phyloP scores from a whole-genome alignment of 2,888 invertebrate species.

The Eurois occulta region DNA sequence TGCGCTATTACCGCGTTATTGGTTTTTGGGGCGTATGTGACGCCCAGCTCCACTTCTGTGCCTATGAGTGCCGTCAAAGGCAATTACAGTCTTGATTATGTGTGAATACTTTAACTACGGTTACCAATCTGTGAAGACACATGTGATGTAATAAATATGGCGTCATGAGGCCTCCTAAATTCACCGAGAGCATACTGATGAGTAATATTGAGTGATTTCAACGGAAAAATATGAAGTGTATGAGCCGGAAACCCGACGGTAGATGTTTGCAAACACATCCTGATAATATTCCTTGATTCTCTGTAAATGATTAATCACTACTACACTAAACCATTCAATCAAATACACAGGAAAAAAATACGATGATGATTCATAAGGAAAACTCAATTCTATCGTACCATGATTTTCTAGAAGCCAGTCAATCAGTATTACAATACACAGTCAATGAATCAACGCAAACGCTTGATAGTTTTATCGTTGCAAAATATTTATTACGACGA shows the following conservation, averaged over 20 bases:
- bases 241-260: neutral
- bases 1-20: neutral
- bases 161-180: neutral
- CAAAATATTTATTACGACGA: slow-evolving; percentile 58
- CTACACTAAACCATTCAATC: slow-evolving; percentile 16
- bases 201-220: neutral
- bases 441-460: slow-evolving; percentile 55
- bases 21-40: neutral
- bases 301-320: slow-evolving; percentile 5
- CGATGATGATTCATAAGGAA: slow-evolving; percentile 48
- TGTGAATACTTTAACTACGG: neutral
- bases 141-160: neutral
- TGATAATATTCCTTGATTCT: slow-evolving; percentile 39
- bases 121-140: neutral
- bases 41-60: neutral
- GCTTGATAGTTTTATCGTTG: slow-evolving; percentile 60
- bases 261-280: slow-evolving; percentile 17
- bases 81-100: neutral
- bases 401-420: slow-evolving; percentile 48
- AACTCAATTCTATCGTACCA: slow-evolving; percentile 17
- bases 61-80: neutral
- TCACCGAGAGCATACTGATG: neutral
- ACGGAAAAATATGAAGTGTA: slow-evolving; percentile 8
- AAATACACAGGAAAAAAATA: slow-evolving; percentile 27
- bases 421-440: slow-evolving; percentile 47